Conservation (phyloP, 2,888 invertebrate species). For the Tipula helvola region DNA sequence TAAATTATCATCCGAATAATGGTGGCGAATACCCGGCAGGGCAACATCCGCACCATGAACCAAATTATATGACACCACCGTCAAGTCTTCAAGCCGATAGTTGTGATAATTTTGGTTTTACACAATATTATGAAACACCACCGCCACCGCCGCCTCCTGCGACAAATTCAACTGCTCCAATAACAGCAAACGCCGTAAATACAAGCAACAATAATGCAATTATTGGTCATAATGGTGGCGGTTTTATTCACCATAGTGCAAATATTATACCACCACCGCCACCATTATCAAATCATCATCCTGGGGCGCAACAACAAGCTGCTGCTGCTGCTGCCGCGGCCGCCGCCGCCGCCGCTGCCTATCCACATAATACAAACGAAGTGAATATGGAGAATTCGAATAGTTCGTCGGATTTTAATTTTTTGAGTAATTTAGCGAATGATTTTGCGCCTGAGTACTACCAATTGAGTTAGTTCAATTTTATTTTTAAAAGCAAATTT, state of each 20-base stretch:
- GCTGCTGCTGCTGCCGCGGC: too few relatives aligned
- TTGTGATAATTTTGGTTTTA: conserved; percentile 19
- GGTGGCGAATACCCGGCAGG: conserved; percentile 13
- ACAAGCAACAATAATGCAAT: conserved; percentile 11
- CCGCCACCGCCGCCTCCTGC: conserved; percentile 41
- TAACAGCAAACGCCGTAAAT: conserved; percentile 18
- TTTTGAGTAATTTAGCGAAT: conserved; percentile 81
- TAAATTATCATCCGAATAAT: conserved; percentile 20
- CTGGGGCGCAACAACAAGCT: conserved; percentile 39
- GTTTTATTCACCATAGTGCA: neutral
- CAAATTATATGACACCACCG: conserved; percentile 16
- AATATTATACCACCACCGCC: neutral
- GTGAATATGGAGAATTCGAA: conserved; percentile 66
- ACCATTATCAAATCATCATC: conserved; percentile 42
- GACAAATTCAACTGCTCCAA: conserved; percentile 20
- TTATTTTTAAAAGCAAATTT: neutral
- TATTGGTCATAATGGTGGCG: neutral
- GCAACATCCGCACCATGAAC: conserved; percentile 12
- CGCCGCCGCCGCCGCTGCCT: neutral
- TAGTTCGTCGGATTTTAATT: conserved; percentile 89
- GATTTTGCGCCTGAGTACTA: conserved; percentile 91
- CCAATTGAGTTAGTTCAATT: conserved; percentile 35
- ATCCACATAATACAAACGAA: conserved; percentile 16
- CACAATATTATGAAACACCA: conserved; percentile 20
- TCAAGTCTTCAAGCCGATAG: conserved; percentile 16